A percentile compares a stretch with the other conserved stretches of the same genome.
Conservation (phyloP, 2,888 invertebrate genomes). For the Tipula vernalis region DNA sequence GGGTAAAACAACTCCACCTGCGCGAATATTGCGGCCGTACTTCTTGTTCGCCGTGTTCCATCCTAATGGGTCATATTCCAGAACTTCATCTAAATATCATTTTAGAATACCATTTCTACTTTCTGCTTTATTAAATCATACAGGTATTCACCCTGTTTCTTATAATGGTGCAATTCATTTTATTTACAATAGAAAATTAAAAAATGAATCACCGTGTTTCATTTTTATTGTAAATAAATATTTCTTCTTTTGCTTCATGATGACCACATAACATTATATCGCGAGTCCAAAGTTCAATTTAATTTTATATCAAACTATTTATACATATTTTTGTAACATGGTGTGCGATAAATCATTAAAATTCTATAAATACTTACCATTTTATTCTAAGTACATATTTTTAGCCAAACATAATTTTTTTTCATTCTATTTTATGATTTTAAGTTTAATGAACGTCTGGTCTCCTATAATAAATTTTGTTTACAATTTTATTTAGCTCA, state of each 20-base stretch:
- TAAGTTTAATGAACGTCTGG: background rate
- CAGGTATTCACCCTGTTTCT: background rate
- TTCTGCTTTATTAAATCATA: no score
- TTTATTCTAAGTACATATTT: background rate
- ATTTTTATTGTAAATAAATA: background rate
- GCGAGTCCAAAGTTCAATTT: background rate
- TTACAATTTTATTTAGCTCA: background rate
- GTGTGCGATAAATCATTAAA: background rate
- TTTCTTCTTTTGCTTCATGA: background rate
- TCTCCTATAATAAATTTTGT: background rate
- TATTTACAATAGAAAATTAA: background rate
- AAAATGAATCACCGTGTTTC: background rate
- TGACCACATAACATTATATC: background rate
- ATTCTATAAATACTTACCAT: background rate
- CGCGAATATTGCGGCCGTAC: no score
- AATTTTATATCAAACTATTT: background rate
- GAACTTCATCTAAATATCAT: no score
- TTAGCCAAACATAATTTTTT: background rate
- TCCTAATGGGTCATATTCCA: no score
- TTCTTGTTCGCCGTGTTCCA: no score
- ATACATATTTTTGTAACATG: background rate
- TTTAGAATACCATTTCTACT: no score
- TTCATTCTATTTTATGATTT: background rate
- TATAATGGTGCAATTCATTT: background rate
- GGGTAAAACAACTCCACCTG: no score